Base-by-base conservation (phyloP, 2,888 invertebrate species). In the Microplitis deprimator region DNA sequence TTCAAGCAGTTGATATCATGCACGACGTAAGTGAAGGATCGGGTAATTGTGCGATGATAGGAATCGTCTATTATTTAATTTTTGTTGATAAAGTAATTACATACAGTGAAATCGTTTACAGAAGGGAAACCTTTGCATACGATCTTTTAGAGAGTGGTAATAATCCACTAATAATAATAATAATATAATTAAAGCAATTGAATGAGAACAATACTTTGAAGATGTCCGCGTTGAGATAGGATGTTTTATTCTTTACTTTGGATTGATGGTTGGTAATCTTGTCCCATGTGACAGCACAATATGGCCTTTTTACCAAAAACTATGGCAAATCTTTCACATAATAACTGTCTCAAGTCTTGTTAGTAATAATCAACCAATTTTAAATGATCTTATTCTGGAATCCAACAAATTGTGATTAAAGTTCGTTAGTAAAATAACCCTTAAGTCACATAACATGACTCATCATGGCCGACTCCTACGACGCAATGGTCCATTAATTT, bases 161-260 rank as follows among this genome's bases (percentile, higher is more conserved):
- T 59, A 73, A 3, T 13, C 73, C 73, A 20, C 39, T 41, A 61
- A 6, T 29, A 13, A 62, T 64, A 20, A 16, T 41, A 61, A 6
- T 29, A 13, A 62, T 64, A 17, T 4, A 62, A 39, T 50, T 73
- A 1, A 40, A 73, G 17, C 65, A 38, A 4, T 50, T 74, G 6
- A 40, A 50, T 67, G 68, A 50, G 7, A 67, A 59, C 6, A 68
- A 29, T 4, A 29, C 29, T 50, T 74, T 29, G 17, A 74, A 74
- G 79, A 77, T 78, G 64, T 80, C 81, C 8, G 79, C 80, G 60
- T 71, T 78, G 79, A 82, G 78, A 81, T 79, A 74, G 39, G 80
- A 7, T 77, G 78, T 20, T 69, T 82, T 1, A 68, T 79, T 40
- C 60, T 75, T 40, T 81, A 78, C 16, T 78, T 81, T n/a, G 69